Evolutionary conservation across 2,888 invertebrate species (phyloP).

Genomic region (Cynaeus angustus): DNA sequence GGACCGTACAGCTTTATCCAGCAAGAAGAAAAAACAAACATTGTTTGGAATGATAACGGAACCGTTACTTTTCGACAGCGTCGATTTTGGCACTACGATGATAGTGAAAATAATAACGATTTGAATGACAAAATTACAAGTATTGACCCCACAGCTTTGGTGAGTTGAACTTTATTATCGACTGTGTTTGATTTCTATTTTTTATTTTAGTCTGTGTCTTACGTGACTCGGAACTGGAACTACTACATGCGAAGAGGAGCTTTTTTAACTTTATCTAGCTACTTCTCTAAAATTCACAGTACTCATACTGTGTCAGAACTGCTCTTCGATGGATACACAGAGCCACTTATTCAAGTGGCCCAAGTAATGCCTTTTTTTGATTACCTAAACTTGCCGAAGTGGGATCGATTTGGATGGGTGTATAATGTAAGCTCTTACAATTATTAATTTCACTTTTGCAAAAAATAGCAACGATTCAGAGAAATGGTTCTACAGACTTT

Average conservation of each 20-base stretch:
- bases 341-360: conserved; percentile 81
- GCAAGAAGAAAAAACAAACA: conserved; percentile 80
- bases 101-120: conserved; percentile 70
- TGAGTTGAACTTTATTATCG: neutral
- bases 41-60: conserved; percentile 79
- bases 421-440: conserved; percentile 74
- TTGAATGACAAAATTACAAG: neutral
- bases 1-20: conserved; percentile 82
- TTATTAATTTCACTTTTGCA: neutral
- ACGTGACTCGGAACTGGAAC: conserved; percentile 72
- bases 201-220: neutral
- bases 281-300: conserved; percentile 71
- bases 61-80: conserved; percentile 83
- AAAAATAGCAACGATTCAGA: conserved; percentile 2
- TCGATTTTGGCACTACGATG: conserved; percentile 80
- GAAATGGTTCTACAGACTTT: conserved; percentile 80
- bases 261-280: conserved; percentile 74
- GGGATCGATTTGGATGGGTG: conserved; percentile 91
- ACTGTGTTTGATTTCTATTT: neutral
- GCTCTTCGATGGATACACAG: conserved; percentile 87
- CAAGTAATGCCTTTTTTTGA: conserved; percentile 75
- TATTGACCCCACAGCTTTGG: neutral
- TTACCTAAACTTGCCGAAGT: conserved; percentile 71
- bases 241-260: conserved; percentile 75
- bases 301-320: conserved; percentile 81